Base-by-base conservation (phyloP, 2,888 invertebrate genomes). In the Auanema freiburgensis region DNA sequence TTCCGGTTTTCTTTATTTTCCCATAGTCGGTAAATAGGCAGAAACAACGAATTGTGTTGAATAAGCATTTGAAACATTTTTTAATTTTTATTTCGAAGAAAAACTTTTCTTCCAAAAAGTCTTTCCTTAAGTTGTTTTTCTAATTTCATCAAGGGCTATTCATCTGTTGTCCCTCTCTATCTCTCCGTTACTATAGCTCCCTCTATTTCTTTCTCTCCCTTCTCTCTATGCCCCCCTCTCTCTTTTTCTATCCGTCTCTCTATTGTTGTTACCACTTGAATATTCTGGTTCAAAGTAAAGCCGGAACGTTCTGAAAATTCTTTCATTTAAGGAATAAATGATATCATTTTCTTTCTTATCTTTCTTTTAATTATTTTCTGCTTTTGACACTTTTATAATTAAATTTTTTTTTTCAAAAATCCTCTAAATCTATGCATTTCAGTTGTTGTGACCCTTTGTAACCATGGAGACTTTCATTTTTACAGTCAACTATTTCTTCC, bases 1-100 rank as follows among this genome's bases (percentile, higher is more conserved):
- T 50, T 16, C 51, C 51, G 24, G 51, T 25, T 50, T 50, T 16
- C 51, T 25, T 11, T 50, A 50, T 50, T 50, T 50, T 50, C 51
- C 16, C 16, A 23, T n/a, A 25, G 23, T 50, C 51, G 23, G 24
- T 23, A n/a, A 25, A 50, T 16, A 14, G 23, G 12, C 16, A n/a
- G 51, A 25, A 24, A 25, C 24, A 50, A 50, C 51, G 24, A 12
- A 23, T 24, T 18, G 54, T 54, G 33, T 23, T 54, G 24, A 33
- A 23, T 11, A 33, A 14, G 23, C 24, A 18, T 11, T 14, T 11
- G 12, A 16, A 33, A 24, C 33, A 25, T 24, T 40, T 54, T 54
- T 54, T 18, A 23, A 18, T 23, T 14, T 54, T 54, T 33, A 33
- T 18, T 24, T 16, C 10, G 46, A 46, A 46, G 46, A 46, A 46